Evolutionary conservation across 2,113 vertebrate species (phyloP), one percentile per base, ranked within the genome.

Genomic region (Atrichornis clamosus): DNA sequence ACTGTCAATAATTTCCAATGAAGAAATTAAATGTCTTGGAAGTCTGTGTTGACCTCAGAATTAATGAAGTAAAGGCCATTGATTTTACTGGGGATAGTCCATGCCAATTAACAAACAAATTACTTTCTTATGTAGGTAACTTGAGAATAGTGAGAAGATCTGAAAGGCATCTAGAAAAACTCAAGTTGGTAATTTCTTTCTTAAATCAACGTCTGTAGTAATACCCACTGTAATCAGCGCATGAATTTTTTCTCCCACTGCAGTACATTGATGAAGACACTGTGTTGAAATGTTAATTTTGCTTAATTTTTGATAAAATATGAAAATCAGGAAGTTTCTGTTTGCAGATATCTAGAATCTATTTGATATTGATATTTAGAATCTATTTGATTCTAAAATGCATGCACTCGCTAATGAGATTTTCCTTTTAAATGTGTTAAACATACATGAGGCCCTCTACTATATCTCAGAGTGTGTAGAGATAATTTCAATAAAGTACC

Each of bases 91-190:
- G 30, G 18, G 55, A 82, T 62, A 62, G 72, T 89, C 55, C 60
- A 35, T 89, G 75, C 94, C 89, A 76, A 59, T 93, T 96, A 97
- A 65, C 41, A 91, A 91, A 86, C 62, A 76, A 58, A 95, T 90
- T 84, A 52, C 42, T 41, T 75, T 82, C 18, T 70, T 35, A 46
- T 46, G 50, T 35, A 26, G 47, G 64, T 56, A 46, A 88, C 65
- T 70, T 58, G 55, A 85, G 60, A 49, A 55, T 19, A 33, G 39
- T 83, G 65, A 62, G 8, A 42, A 60, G 33, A 50, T 56, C 55
- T 56, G 33, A 69, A 89, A 73, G 68, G 59, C 41, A 39, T 47
- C 19, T 68, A 64, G 17, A 46, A 75, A 74, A 91, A n/a, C 53
- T 76, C 3, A 18, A 13, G 6, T 1, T 63, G 30, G 19, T n/a